These are phyloP conservation scores for Ellobius talpinus DNA, from an alignment of 2,113 vertebrate species.

Conservation along the genomic window DNA sequence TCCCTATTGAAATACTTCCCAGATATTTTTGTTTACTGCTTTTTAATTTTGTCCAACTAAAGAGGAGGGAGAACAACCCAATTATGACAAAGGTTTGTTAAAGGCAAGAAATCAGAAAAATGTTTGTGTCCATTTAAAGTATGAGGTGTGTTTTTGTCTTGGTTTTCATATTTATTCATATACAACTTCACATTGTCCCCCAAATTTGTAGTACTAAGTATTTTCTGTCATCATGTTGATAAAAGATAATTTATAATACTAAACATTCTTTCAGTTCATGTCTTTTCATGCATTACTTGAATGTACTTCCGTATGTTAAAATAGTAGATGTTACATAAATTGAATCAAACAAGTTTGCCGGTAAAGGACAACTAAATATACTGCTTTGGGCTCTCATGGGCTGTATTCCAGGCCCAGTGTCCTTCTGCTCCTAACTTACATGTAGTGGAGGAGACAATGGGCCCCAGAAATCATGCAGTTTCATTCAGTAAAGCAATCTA, in stretches of 20 bases:
- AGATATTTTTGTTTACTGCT: neutral
- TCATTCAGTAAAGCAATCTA: slow-evolving; percentile 70
- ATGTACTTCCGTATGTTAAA: slow-evolving; percentile 46
- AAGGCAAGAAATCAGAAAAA: neutral
- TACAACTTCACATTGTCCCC: neutral
- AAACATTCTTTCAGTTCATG: neutral
- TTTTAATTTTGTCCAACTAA: slow-evolving; percentile 56
- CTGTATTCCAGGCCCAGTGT: slow-evolving; percentile 64
- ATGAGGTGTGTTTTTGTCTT: neutral
- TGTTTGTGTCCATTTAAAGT: neutral
- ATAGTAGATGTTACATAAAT: slow-evolving; percentile 41
- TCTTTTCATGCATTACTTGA: neutral
- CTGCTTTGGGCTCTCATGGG: slow-evolving; percentile 62
- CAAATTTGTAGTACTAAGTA: neutral
- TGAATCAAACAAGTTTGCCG: slow-evolving; percentile 62
- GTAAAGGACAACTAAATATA: slow-evolving; percentile 67
- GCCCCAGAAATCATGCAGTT: slow-evolving; percentile 66
- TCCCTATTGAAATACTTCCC: neutral
- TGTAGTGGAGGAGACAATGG: slow-evolving; percentile 53
- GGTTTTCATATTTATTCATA: neutral
- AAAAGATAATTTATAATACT: slow-evolving; percentile 42
- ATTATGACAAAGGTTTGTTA: neutral
- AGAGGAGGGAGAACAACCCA: neutral
- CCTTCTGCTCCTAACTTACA: slow-evolving; percentile 47
- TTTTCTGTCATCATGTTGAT: slow-evolving; percentile 39